A percentile compares a stretch with the other conserved stretches of the same genome.
phyloP scores from a whole-genome alignment of 1,140 invertebrate species.

The Drosophila nannoptera region DNA sequence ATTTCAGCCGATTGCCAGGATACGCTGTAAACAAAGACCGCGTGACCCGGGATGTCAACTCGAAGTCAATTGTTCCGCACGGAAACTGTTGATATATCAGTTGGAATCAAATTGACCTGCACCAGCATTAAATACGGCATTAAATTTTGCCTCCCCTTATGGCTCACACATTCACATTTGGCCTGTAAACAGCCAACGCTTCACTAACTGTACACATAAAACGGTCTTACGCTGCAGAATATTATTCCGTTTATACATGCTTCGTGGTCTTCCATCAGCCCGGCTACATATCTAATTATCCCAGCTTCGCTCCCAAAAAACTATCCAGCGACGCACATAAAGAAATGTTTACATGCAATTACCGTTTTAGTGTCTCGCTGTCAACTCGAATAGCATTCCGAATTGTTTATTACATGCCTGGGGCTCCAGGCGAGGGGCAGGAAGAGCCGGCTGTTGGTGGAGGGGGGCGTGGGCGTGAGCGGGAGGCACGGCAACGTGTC shows the following conservation, averaged over 20 bases:
- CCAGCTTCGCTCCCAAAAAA: not conserved
- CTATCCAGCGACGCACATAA: conserved; percentile 24
- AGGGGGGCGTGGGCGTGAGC: not conserved
- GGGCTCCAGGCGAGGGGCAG: not conserved
- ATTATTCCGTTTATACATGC: not conserved
- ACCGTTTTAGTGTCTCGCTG: conserved; percentile 68
- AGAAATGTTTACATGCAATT: conserved; percentile 74
- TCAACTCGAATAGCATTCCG: conserved; percentile 62
- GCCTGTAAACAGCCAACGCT: not conserved
- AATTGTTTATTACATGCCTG: conserved; percentile 65
- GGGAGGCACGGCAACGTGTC: too few relatives aligned
- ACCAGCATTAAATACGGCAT: too few relatives aligned
- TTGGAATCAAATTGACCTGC: not conserved
- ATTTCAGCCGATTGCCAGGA: not conserved
- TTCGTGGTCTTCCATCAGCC: conserved; percentile 4
- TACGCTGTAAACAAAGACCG: not conserved
- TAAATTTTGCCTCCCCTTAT: too few relatives aligned
- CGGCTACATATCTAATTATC: conserved; percentile 31
- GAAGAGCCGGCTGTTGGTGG: too few relatives aligned
- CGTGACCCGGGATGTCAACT: not conserved
- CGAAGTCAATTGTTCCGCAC: not conserved
- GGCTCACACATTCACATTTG: too few relatives aligned
- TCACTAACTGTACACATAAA: too few relatives aligned
- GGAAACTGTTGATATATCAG: not conserved
- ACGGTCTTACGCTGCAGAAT: not conserved